Evolutionary conservation across 2,113 vertebrate genomes (phyloP), one percentile per base, ranked within the genome.

Genomic region (Larimichthys crocea): DNA sequence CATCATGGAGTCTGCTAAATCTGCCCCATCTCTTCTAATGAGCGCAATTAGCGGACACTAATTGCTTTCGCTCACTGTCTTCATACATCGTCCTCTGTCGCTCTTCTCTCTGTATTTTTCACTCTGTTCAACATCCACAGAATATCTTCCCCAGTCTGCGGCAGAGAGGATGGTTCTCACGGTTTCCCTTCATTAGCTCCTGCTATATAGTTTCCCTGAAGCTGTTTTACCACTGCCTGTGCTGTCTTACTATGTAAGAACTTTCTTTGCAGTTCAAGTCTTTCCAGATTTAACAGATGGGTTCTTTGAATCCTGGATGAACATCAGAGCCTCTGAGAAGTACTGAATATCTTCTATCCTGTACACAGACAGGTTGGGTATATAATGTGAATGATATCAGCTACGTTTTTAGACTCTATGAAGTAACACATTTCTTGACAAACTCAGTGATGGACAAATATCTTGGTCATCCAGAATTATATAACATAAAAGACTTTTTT

Each of bases 31-130:
- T 86, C 48, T 46, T 79, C 74, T 89, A 89, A 93, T 93, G 80
- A 94, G 87, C 83, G 84, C 89, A 94, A 92, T 94, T 94, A 93
- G 70, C 59, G 10, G 12, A 74, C 77, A 55, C 80, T 94, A 91
- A 93, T 93, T 93, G 81, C 88, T 88, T 91, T 88, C 78, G 35
- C 77, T 74, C 83, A 22, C 76, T 72, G 42, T 67, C 84, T 84
- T 86, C 60, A 74, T 80, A 69, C 83, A 59, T 60, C 31, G 1
- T 71, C 56, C 55, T 57, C 40, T 57, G 44, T 70, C n/a, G 0
- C 29, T 77, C 5, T 1, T 20, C 26, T 80, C 68, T 79, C 29
- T 68, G n/a, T 72, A 24, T 80, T 80, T 83, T 87, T 67, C 73
- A 53, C 26, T 55, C 49, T 62, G 53, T 48, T 80, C 56, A 61